Conservation (phyloP, 2,113 vertebrate species). For the Leptocoma aspasia region DNA sequence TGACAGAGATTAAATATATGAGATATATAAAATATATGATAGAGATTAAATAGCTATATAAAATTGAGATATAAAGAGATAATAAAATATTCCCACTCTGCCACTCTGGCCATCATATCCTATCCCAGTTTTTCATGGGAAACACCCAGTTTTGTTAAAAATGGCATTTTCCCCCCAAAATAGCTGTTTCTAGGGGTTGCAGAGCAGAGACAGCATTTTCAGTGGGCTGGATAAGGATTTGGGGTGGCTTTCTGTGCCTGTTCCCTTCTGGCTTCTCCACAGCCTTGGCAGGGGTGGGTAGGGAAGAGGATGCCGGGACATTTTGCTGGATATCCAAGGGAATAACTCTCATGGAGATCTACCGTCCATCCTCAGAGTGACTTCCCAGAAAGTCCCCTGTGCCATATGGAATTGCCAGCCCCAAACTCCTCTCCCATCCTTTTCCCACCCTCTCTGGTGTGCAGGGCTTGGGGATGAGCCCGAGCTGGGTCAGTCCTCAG, state of each 20-base stretch:
- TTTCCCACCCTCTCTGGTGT: too few relatives aligned
- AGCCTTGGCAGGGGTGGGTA: too few relatives aligned
- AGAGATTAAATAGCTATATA: not conserved
- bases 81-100: not conserved
- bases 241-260: not conserved
- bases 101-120: too few relatives aligned
- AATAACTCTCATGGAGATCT: not conserved
- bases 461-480: not conserved
- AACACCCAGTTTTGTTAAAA: not conserved
- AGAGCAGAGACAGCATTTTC: not conserved
- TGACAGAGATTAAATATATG: not conserved
- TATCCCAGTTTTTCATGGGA: not conserved
- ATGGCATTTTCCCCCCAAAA: not conserved
- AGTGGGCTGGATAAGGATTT: not conserved
- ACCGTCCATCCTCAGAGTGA: rapidly evolving
- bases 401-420: not conserved
- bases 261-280: not conserved
- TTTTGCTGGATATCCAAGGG: not conserved
- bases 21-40: not conserved
- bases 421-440: not conserved
- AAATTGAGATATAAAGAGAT: not conserved
- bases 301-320: too few relatives aligned
- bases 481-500: not conserved
- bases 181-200: not conserved
- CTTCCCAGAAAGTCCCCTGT: not conserved